These are phyloP conservation scores for Ectemnius cavifrons DNA, from an alignment of 2,888 invertebrate species.

Conservation along the genomic window DNA sequence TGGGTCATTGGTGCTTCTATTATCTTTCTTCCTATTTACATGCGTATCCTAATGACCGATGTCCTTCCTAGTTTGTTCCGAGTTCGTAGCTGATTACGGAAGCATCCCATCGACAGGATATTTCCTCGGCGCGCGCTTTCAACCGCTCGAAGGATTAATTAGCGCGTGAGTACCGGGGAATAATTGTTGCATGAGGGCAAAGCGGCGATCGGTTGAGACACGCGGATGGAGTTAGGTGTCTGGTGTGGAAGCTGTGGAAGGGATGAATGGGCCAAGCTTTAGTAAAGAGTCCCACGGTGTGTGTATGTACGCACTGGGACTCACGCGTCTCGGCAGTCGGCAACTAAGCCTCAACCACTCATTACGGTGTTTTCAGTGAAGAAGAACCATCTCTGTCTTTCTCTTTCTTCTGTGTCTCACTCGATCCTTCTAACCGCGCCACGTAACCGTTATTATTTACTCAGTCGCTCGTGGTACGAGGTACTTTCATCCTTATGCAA, in stretches of 20 bases:
- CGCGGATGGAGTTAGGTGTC: neutral
- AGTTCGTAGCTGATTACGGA: no score
- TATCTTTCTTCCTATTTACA: no score
- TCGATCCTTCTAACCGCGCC: constrained; percentile 45
- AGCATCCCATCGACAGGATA: no score
- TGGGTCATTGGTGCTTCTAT: no score
- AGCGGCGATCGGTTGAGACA: constrained; percentile 40
- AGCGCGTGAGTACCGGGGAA: constrained; percentile 26
- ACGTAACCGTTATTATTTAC: constrained; percentile 77
- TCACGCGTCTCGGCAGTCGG: constrained; percentile 1
- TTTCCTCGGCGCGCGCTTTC: constrained; percentile 5
- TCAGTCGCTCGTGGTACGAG: constrained; percentile 70
- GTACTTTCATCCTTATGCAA: constrained; percentile 76
- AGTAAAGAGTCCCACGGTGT: constrained; percentile 51
- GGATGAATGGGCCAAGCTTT: constrained; percentile 56
- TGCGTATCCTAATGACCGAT: no score
- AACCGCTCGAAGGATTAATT: constrained; percentile 31
- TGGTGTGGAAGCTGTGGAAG: neutral
- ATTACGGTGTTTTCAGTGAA: constrained; percentile 58
- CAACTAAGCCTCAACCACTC: constrained; percentile 29
- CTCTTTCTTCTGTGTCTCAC: no score
- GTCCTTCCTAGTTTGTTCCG: no score
- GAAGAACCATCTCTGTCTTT: constrained; percentile 50
- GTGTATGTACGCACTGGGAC: constrained; percentile 33
- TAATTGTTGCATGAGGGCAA: constrained; percentile 42